Conservation (phyloP, 2,797 vertebrate species). For the Pantherophis vulpinus region DNA sequence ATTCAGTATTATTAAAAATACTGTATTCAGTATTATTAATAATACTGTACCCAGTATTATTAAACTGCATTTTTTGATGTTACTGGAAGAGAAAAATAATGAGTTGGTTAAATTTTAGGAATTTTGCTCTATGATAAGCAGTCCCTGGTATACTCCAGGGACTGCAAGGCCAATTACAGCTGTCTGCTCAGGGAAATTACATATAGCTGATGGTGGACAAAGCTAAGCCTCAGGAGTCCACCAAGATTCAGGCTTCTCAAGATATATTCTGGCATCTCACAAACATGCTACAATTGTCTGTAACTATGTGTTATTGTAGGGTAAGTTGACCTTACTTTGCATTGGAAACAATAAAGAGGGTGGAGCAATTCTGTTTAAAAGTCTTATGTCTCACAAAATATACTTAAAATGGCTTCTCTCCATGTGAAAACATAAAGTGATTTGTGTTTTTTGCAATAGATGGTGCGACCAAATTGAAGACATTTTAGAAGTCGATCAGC, state of each 20-base stretch:
- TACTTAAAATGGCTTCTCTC: not conserved
- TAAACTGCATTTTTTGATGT: not conserved
- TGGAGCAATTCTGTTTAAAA: not conserved
- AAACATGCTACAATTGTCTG: not conserved
- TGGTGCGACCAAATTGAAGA: not conserved
- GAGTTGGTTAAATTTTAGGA: not conserved
- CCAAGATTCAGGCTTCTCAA: not conserved
- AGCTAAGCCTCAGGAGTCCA: not conserved
- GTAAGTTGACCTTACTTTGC: not conserved
- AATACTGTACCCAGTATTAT: not conserved
- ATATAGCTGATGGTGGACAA: not conserved
- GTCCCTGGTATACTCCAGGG: no score
- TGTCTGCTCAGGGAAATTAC: not conserved
- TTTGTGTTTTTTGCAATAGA: not conserved
- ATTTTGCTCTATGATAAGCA: not conserved
- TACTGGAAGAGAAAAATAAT: not conserved
- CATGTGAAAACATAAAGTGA: not conserved
- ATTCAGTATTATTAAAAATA: not conserved
- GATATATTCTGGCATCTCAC: not conserved
- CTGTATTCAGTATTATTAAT: not conserved
- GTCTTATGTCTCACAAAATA: not conserved
- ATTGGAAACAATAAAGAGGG: not conserved
- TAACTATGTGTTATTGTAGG: not conserved
- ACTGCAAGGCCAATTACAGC: not conserved
- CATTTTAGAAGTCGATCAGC: slow-evolving; percentile 4